phyloP scores from a whole-genome alignment of 1,140 invertebrate species.

The Agrilus planipennis region DNA sequence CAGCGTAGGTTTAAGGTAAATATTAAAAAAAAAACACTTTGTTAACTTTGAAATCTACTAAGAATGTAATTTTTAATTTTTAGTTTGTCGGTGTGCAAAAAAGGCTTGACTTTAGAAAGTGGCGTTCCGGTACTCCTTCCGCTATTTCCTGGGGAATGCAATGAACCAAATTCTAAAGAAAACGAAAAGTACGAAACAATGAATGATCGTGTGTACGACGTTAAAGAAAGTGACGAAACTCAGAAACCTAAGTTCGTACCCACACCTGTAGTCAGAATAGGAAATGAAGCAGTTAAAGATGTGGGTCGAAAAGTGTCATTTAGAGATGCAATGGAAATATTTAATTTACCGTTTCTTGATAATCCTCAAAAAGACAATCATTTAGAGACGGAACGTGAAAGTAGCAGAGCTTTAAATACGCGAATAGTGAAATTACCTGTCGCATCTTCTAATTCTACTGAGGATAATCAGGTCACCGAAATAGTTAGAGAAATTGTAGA shows the following conservation, averaged over 20 bases:
- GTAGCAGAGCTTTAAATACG: slow-evolving; percentile 49
- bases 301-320: slow-evolving; percentile 20
- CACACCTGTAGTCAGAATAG: slow-evolving; percentile 31
- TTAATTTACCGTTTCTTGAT: slow-evolving; percentile 35
- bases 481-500: slow-evolving; percentile 35
- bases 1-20: slow-evolving; percentile 68
- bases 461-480: slow-evolving; percentile 6
- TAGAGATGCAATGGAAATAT: slow-evolving; percentile 35
- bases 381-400: slow-evolving; percentile 38
- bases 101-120: slow-evolving; percentile 60
- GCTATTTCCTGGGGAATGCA: slow-evolving; percentile 65
- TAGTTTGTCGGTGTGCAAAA: slow-evolving; percentile 67
- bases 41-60: background rate
- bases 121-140: slow-evolving; percentile 57
- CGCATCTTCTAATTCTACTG: slow-evolving; percentile 18
- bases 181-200: slow-evolving; percentile 12
- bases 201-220: slow-evolving; percentile 15
- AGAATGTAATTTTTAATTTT: slow-evolving; percentile 20
- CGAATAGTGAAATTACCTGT: slow-evolving; percentile 37
- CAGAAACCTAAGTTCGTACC: slow-evolving; percentile 6
- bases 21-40: slow-evolving; percentile 5
- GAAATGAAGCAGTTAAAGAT: slow-evolving; percentile 22
- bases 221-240: slow-evolving; percentile 3
- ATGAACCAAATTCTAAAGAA: slow-evolving; percentile 34
- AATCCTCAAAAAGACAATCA: slow-evolving; percentile 36